Base-by-base conservation (phyloP, 2,113 vertebrate genomes). In the Dolichotis patagonum region DNA sequence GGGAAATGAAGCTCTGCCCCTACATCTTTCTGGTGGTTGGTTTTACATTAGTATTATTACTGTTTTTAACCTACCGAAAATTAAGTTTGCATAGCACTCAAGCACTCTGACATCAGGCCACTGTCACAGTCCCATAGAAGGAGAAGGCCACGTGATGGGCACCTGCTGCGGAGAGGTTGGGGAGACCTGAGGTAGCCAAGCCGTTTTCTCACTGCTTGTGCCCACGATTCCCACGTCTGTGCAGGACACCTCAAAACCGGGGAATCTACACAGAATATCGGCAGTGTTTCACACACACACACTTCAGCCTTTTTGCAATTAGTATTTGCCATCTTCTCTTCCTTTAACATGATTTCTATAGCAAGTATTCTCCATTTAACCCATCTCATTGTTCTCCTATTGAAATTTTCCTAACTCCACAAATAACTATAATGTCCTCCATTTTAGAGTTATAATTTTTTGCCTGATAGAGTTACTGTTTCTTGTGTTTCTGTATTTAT, bases 101-200 rank as follows among this genome's bases (percentile, higher is more conserved):
- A 71, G 52, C 30, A n/a, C 17, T 56, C 24, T 46, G 24, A 46
- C 9, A 7, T 1, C 2, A 13, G 17, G 32, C 1, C 32, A 58
- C 13, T 62, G 7, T 3, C 19, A 41, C 41, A 28, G 10, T 46
- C 41, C 13, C 41, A 7, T 16, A 77, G 26, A 1, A 52, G 24
- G 2, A 7, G 10, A 78, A n/a, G 35, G 3, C 60, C 24, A 9
- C 43, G 52, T 10, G 12, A 22, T 28, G 56, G 28, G 35, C 38
- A 62, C 9, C 7, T 4, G 10, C 13, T 7, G 7, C 1, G 6
- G 9, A 88, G n/a, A 52, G 10, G 3, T 7, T n/a, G 5, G 35
- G 12, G 4, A 20, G n/a, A 43, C 3, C 4, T 82, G 1, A n/a
- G 30, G 10, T 1, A 43, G 88, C 10, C 7, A 41, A 49, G 8